phyloP scores from a whole-genome alignment of 2,113 vertebrate species.

The Dipodomys stephensi region DNA sequence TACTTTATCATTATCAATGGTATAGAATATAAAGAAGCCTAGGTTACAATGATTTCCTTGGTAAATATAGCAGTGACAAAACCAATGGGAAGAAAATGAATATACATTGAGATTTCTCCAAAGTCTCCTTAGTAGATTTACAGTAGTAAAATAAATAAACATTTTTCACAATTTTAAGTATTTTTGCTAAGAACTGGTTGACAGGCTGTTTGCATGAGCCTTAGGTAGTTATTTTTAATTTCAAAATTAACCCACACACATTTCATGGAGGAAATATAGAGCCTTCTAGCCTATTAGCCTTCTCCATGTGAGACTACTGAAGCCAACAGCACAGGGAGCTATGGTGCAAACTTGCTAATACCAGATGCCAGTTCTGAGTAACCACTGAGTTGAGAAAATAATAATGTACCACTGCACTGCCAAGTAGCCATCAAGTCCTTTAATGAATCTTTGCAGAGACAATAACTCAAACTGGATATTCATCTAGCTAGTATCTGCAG shows the following conservation, averaged over 20 bases:
- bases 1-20: conserved; percentile 15
- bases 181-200: conserved; percentile 46
- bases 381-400: neutral
- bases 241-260: conserved; percentile 26
- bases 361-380: neutral
- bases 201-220: neutral
- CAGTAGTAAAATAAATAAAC: neutral
- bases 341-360: neutral
- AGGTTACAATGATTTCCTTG: conserved; percentile 28
- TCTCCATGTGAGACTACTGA: neutral
- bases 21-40: neutral
- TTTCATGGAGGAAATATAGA: conserved; percentile 4
- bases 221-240: conserved; percentile 31
- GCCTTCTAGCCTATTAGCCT: conserved; percentile 11
- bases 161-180: conserved; percentile 24
- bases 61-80: conserved; percentile 4
- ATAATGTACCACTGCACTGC: neutral
- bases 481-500: neutral
- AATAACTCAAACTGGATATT: neutral
- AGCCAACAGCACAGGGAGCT: neutral
- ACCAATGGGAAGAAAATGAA: conserved; percentile 40
- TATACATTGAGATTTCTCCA: neutral
- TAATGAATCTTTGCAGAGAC: conserved; percentile 11
- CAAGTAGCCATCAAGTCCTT: conserved; percentile 41
- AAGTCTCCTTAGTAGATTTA: neutral